A percentile compares a stretch with the other conserved stretches of the same genome.
phyloP scores from a whole-genome alignment of 2,113 vertebrate species.

The Ancistrus triradiatus region DNA sequence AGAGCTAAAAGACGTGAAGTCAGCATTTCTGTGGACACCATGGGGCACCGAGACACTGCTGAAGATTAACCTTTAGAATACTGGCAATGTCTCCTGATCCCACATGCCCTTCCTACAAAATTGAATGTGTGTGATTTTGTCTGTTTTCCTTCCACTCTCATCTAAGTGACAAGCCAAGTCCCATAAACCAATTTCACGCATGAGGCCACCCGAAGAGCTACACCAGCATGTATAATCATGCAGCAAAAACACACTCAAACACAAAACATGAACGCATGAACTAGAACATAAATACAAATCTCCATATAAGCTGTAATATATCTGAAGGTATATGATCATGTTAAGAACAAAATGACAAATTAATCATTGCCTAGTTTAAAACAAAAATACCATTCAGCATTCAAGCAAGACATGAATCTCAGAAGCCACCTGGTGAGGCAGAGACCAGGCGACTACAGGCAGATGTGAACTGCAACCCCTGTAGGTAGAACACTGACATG shows the following conservation, averaged over 20 bases:
- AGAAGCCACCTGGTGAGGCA: too few relatives aligned
- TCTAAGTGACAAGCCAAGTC: constrained; percentile 39
- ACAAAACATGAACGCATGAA: background rate
- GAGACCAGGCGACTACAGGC: too few relatives aligned
- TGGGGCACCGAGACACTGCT: background rate
- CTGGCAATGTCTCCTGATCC: background rate
- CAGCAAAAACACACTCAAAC: constrained; percentile 8
- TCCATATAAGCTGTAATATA: background rate
- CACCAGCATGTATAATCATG: constrained; percentile 34
- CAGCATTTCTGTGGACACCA: constrained; percentile 23
- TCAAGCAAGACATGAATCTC: too few relatives aligned
- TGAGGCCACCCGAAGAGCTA: constrained; percentile 31
- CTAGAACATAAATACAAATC: background rate
- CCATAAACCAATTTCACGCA: constrained; percentile 49
- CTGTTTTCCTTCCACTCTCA: constrained; percentile 26
- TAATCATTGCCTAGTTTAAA: constrained; percentile 2
- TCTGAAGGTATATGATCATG: background rate
- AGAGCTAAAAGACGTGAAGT: constrained; percentile 16
- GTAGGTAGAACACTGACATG: too few relatives aligned
- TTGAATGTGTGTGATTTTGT: constrained; percentile 5
- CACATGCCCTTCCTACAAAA: background rate
- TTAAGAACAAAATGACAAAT: background rate
- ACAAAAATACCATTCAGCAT: background rate
- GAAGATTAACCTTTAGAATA: constrained; percentile 1
- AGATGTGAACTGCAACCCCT: too few relatives aligned